phyloP scores from a whole-genome alignment of 2,113 vertebrate genomes.

The Chiloscyllium plagiosum region DNA sequence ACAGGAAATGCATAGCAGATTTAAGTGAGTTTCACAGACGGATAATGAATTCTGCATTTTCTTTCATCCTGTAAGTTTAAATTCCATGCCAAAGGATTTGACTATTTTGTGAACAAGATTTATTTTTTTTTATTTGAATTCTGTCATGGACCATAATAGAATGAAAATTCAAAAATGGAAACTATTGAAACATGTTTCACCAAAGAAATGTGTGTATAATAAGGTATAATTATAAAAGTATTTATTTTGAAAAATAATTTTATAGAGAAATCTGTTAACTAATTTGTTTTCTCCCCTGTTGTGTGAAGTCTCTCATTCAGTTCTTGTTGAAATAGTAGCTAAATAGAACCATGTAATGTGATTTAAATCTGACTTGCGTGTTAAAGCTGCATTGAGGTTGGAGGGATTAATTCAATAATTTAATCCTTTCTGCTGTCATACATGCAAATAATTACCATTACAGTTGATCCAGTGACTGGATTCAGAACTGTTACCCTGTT shows the following conservation, averaged over 20 bases:
- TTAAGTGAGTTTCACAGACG: neutral
- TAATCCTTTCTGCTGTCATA: neutral
- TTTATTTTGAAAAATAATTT: conserved; percentile 21
- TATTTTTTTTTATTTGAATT: conserved; percentile 3
- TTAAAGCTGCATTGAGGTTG: neutral
- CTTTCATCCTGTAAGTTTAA: neutral
- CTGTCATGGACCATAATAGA: neutral
- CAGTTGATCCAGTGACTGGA: neutral
- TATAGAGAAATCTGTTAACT: neutral
- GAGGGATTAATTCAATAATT: neutral
- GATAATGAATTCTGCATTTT: neutral
- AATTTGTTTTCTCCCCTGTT: neutral
- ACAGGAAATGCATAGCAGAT: conserved; percentile 2
- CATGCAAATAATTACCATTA: neutral
- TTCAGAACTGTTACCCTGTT: neutral
- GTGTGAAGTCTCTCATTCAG: neutral
- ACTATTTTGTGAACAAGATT: neutral
- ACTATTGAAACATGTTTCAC: neutral
- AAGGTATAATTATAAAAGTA: neutral
- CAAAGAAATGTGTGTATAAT: neutral
- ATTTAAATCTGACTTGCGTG: neutral
- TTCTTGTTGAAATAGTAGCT: neutral
- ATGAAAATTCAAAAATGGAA: neutral
- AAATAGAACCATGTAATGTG: neutral
- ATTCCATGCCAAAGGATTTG: neutral